phyloP scores from a whole-genome alignment of 1,140 invertebrate species.

The Lepidurus arcticus region DNA sequence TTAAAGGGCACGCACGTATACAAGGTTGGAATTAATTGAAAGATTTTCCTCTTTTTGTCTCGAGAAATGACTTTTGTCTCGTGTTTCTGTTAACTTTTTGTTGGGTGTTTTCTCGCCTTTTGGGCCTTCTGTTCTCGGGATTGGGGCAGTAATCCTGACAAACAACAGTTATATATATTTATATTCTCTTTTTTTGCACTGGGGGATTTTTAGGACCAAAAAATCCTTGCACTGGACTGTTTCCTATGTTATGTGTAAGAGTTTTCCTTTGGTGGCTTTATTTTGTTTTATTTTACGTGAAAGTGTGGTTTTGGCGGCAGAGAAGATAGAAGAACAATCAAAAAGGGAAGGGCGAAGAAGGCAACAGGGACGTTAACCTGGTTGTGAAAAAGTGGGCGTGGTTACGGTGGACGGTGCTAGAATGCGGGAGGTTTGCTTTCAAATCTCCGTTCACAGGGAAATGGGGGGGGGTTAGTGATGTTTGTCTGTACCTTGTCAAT shows the following conservation, averaged over 20 bases:
- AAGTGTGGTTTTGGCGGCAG: neutral
- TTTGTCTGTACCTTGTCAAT: conserved; percentile 18
- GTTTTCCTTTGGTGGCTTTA: neutral
- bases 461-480: neutral
- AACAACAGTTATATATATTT: no score
- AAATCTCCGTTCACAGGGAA: conserved; percentile 19
- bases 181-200: neutral
- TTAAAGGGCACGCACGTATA: neutral
- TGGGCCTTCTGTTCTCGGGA: no score
- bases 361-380: conserved; percentile 20
- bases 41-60: neutral
- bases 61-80: neutral
- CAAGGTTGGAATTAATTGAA: neutral
- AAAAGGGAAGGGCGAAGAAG: neutral
- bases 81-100: neutral
- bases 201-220: neutral
- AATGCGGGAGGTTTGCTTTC: neutral
- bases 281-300: neutral
- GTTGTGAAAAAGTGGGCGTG: conserved; percentile 21
- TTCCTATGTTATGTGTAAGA: neutral
- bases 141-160: no score
- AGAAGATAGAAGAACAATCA: neutral
- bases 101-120: neutral
- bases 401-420: conserved; percentile 3
- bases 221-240: neutral